Evolutionary conservation across 2,888 invertebrate genomes (phyloP).

Genomic region (Seira sanloemensis): DNA sequence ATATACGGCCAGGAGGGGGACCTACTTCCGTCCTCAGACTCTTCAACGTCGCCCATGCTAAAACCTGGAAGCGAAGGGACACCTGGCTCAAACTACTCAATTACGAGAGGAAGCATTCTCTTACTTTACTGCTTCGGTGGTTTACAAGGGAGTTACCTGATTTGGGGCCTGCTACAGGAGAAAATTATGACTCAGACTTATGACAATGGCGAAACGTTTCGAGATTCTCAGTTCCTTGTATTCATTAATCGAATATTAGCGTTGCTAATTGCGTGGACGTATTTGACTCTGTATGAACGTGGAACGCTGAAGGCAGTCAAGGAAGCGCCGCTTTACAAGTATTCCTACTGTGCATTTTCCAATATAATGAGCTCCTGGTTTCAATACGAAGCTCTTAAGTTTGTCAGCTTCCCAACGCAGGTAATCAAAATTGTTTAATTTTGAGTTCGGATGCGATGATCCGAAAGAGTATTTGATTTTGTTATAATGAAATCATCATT

Average conservation of each 20-base stretch:
- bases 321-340: conserved; percentile 93
- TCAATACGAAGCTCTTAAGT: conserved; percentile 99
- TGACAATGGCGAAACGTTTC: conserved; percentile 81
- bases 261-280: conserved; percentile 83
- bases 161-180: conserved; percentile 98
- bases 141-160: conserved; percentile 91
- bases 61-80: conserved; percentile 25
- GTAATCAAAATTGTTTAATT: conserved; percentile 78
- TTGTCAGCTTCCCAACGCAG: conserved; percentile 98
- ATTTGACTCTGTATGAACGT: conserved; percentile 78
- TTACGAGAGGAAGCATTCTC: conserved; percentile 78
- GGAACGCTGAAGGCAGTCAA: conserved; percentile 77
- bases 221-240: conserved; percentile 97
- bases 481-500: neutral
- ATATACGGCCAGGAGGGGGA: conserved; percentile 72
- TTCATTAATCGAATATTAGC: conserved; percentile 95
- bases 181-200: conserved; percentile 97
- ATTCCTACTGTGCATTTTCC: conserved; percentile 95
- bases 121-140: conserved; percentile 89
- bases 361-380: conserved; percentile 99
- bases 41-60: neutral
- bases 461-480: neutral
- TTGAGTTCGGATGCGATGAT: neutral
- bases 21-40: conserved; percentile 45
- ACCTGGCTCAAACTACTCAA: conserved; percentile 33